Evolutionary conservation across 2,797 vertebrate species (phyloP).

Genomic region (Sus cebifrons): DNA sequence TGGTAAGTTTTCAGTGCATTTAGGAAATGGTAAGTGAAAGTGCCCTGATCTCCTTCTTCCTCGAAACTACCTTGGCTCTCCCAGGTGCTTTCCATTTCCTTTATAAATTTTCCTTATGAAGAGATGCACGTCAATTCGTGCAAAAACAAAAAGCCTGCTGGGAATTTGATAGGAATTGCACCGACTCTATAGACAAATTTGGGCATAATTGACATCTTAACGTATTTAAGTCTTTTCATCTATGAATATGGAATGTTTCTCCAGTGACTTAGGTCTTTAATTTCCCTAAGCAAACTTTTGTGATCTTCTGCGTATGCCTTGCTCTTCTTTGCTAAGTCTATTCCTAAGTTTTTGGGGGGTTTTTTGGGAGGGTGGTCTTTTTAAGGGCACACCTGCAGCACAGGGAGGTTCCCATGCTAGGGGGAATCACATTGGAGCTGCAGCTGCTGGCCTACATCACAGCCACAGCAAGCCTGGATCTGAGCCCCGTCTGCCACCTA

Average conservation of each 20-base stretch:
- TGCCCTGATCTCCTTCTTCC: background rate
- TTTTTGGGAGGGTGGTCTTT: too few relatives aligned
- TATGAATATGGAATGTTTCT: background rate
- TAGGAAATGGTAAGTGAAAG: background rate
- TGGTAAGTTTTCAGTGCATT: background rate
- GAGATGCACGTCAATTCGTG: background rate
- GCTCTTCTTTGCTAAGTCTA: background rate
- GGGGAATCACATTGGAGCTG: too few relatives aligned
- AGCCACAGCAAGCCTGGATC: too few relatives aligned
- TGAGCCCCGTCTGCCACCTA: too few relatives aligned
- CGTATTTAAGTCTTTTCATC: background rate
- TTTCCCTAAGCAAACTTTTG: background rate
- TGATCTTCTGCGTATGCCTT: background rate
- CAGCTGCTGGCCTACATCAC: too few relatives aligned
- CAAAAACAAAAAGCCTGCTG: background rate
- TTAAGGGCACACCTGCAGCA: too few relatives aligned
- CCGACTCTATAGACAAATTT: background rate
- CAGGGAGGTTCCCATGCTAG: too few relatives aligned
- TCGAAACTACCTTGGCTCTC: conserved; percentile 1
- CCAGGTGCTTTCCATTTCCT: background rate
- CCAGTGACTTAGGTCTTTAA: background rate
- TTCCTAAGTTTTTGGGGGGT: background rate
- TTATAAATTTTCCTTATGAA: background rate
- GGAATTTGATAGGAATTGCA: background rate
- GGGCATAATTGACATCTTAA: background rate